phyloP scores from a whole-genome alignment of 2,797 vertebrate genomes.

The Anisognathus igniventris region DNA sequence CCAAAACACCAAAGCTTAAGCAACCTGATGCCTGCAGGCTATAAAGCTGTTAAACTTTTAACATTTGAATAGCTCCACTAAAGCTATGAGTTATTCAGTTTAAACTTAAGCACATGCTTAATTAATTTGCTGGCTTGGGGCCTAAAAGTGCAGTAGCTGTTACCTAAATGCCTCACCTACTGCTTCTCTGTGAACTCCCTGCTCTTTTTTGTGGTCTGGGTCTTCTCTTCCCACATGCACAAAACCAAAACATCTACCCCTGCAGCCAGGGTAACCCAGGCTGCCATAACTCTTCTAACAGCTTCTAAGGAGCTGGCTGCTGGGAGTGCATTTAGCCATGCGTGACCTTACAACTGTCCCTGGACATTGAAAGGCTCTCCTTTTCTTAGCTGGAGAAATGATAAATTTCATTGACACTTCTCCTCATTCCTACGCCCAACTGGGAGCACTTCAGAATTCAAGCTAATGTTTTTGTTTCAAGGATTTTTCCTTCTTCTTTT shows the following conservation, averaged over 20 bases:
- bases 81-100: neutral
- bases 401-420: conserved; percentile 4
- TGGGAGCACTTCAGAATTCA: neutral
- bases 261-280: neutral
- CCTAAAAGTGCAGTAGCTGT: conserved; percentile 26
- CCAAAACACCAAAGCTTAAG: neutral
- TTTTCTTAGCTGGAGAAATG: neutral
- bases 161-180: conserved; percentile 11
- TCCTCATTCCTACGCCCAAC: neutral
- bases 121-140: conserved; percentile 37
- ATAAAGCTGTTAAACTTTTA: conserved; percentile 12
- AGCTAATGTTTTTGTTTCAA: neutral
- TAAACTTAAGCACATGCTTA: conserved; percentile 16
- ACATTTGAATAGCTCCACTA: neutral
- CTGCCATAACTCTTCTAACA: neutral
- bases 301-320: neutral
- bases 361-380: neutral
- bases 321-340: neutral
- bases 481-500: conserved; percentile 24
- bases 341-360: neutral
- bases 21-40: neutral
- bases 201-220: conserved; percentile 30
- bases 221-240: neutral
- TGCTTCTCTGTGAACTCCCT: conserved; percentile 2
- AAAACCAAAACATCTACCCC: neutral